Evolutionary conservation across 2,113 vertebrate genomes (phyloP), one percentile per base, ranked within the genome.

Genomic region (Laticauda laticaudata): DNA sequence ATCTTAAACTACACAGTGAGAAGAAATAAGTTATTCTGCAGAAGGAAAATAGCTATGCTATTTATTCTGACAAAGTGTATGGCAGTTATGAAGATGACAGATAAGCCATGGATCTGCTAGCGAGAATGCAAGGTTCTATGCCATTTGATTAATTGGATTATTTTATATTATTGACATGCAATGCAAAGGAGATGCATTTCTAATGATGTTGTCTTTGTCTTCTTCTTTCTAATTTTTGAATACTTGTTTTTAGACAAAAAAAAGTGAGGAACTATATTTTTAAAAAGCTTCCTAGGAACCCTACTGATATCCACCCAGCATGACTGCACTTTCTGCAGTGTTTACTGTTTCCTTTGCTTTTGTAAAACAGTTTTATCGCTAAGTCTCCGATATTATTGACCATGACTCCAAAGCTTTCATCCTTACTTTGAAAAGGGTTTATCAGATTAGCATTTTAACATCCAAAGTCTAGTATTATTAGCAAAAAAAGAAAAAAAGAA

Each of bases 321-420:
- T 95, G 90, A 86, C 95, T 96, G 95, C 90, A 56, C 48, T 92
- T 97, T 96, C 94, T 96, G 92, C 93, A 89, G 8, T 90, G 64
- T 96, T 91, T 95, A 95, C 94, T 94, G 55, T 89, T 92, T 81
- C 75, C 34, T 51, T 93, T 14, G 43, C 7, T 81, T 29, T 87
- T 85, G 92, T 91, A 95, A 95, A 95, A 95, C 95, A 95, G 94
- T 94, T 96, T 69, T 92, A 64, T 94, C 85, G 93, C n/a, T 94
- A 91, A 92, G 3, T 93, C 94, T 96, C 93, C 95, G 91, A 94
- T 91, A 95, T 59, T 91, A 94, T 69, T 96, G 92, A 95, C 92
- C 89, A 94, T 93, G 87, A 89, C 91, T 95, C 5, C 11, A 48
- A 85, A 95, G 90, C 95, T 95, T 95, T 94, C 88, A 93, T 57